Percentiles rank a stretch among this genome's conserved stretches.
These are phyloP conservation scores for Trachelus troglodyta DNA, from an alignment of 2,888 invertebrate species.

Conservation along the genomic window DNA sequence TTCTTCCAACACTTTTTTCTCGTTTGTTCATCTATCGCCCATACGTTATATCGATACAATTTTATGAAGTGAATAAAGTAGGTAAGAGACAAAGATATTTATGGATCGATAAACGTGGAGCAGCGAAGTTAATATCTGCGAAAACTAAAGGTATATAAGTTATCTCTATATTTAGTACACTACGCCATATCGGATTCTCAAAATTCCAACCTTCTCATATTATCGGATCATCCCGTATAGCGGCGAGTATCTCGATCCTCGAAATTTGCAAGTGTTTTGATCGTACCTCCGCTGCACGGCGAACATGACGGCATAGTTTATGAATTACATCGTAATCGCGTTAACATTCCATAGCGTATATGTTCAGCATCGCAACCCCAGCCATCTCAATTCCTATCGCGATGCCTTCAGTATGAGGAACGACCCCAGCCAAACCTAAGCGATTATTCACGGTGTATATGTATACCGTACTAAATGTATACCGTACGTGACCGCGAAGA, in stretches of 20 bases:
- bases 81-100: not conserved
- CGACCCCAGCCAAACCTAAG: not conserved
- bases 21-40: not conserved
- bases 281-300: slow-evolving; percentile 17
- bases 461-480: not conserved
- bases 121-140: not conserved
- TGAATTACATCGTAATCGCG: slow-evolving; percentile 49
- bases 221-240: slow-evolving; percentile 30
- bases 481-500: not conserved
- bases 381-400: slow-evolving; percentile 22
- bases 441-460: not conserved
- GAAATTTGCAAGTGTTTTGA: slow-evolving; percentile 34
- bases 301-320: slow-evolving; percentile 43
- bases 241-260: slow-evolving; percentile 24
- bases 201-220: not conserved
- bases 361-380: slow-evolving; percentile 19
- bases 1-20: not conserved
- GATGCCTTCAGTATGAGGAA: not conserved
- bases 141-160: not conserved
- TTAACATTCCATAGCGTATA: slow-evolving; percentile 38
- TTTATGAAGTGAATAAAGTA: not conserved
- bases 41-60: not conserved
- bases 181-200: not conserved
- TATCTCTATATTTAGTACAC: not conserved
- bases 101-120: not conserved